Base-by-base conservation (phyloP, 1,140 invertebrate genomes). In the Nasonia giraulti region DNA sequence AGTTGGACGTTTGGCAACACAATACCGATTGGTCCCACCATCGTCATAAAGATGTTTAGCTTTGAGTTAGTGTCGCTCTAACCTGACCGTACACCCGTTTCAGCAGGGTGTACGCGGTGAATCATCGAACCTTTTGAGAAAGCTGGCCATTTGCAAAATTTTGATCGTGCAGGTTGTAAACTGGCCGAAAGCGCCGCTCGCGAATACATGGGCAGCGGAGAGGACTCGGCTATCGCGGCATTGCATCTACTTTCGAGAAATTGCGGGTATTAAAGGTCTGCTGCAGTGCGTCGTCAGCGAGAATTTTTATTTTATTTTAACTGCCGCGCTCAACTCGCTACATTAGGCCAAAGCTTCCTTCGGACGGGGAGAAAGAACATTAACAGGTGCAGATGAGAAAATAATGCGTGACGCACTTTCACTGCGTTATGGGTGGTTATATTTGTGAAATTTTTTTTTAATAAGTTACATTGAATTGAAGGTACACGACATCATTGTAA, bases 31-130 rank as follows among this genome's bases (percentile, higher is more conserved):
- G 62, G 20, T 80, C 17, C 33, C 33, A 80, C 23, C 33, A 44
- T 68, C 6, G 78, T 40, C 62, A 8, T 80, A 68, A 80, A 33
- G n/a, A 73, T 73, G 31, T 31, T 71, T 71, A 27, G 68, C 27
- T 71, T 71, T 71, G 31, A 71, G 68, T 33, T 33, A 31, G 68
- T 71, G 68, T 31, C 68, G 68, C 27, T 33, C 27, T 71, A 27
- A 71, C 68, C 27, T 71, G 23, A 10, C 68, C 68, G 27, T 71
- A 23, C 68, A 71, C 68, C 68, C 68, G 68, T 71, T 71, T 6
- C 68, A 71, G 23, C 68, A 62, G 20, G 55, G 17, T 5, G 55
- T 62, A 62, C 55, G 17, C 40, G 5, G 1, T 8, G 50, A 14
- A 7, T 62, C 55, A 17, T 7, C 6, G 20, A n/a, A 62, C 55